Base-by-base conservation (phyloP, 2,888 invertebrate species). In the Polia nebulosa region DNA sequence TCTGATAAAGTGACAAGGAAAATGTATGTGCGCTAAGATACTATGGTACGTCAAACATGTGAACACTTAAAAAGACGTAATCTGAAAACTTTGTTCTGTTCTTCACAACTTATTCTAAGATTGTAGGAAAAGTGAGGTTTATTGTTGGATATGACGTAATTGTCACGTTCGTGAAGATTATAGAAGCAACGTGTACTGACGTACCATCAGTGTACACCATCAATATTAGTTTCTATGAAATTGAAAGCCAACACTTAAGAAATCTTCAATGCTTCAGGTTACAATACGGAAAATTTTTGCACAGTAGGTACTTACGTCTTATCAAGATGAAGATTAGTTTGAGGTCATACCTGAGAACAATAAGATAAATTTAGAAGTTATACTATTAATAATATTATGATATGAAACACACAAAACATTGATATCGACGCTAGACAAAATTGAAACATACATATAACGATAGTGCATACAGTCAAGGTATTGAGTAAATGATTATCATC, bases 1-100 rank as follows among this genome's bases (percentile, higher is more conserved):
- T 89, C 89, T 64, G 88, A 88, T 89, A 87, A 86, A 79, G 80
- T 73, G 81, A 83, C 81, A 79, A 83, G 81, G 85, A 85, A 87
- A 88, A 88, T 82, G 78, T 79, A 79, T 77, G 62, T 73, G 64
- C 58, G 70, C 65, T 71, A 65, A 74, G 77, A 75, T 82, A 81
- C 72, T 77, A 39, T 65, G 61, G 64, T 56, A 82, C 81, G 83
- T 82, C 79, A 77, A 65, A 79, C 49, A 61, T 61, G 81, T 81
- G 80, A 79, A 81, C 75, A 69, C 20, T 22, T 60, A 51, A 59
- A 75, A 53, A 78, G 3, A 55, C 11, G 55, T 53, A 47, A 56
- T 53, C 63, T 78, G 20, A 53, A 53, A 63, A 62, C 41, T 56
- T 25, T 45, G 47, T 58, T 49, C 32, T 71, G 8, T 53, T 57